Evolutionary conservation across 2,888 invertebrate species (phyloP).

Genomic region (Ornithoptera priamus): DNA sequence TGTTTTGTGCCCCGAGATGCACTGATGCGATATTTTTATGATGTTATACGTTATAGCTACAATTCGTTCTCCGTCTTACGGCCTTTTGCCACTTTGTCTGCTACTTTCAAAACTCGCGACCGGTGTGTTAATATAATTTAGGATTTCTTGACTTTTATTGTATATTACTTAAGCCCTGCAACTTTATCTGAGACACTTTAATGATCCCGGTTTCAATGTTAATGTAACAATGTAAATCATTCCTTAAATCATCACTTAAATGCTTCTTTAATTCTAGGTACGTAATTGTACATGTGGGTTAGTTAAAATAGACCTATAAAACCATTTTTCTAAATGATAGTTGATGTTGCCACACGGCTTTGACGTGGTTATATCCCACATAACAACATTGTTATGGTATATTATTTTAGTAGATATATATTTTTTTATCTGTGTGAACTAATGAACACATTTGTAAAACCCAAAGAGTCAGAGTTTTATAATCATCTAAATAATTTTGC

Average conservation of each 20-base stretch:
- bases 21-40: slow-evolving; percentile 68
- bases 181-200: slow-evolving; percentile 12
- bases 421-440: too few species aligned
- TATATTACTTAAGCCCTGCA: slow-evolving; percentile 19
- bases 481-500: too few species aligned
- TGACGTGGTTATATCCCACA: neutral
- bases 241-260: neutral
- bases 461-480: too few species aligned
- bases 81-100: slow-evolving; percentile 63
- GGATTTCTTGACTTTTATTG: slow-evolving; percentile 26
- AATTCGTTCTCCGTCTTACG: slow-evolving; percentile 57
- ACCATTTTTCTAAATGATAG: neutral
- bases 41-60: slow-evolving; percentile 58
- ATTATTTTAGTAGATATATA: too few species aligned
- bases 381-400: neutral
- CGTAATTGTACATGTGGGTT: neutral
- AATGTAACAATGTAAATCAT: slow-evolving; percentile 15
- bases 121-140: slow-evolving; percentile 25
- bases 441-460: too few species aligned
- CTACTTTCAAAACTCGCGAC: slow-evolving; percentile 32
- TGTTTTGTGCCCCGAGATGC: slow-evolving; percentile 60
- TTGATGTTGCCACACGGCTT: neutral
- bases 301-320: neutral
- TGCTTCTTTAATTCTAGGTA: neutral
- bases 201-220: slow-evolving; percentile 8